Conservation (phyloP, 2,888 invertebrate species). For the Meteorus colon region DNA sequence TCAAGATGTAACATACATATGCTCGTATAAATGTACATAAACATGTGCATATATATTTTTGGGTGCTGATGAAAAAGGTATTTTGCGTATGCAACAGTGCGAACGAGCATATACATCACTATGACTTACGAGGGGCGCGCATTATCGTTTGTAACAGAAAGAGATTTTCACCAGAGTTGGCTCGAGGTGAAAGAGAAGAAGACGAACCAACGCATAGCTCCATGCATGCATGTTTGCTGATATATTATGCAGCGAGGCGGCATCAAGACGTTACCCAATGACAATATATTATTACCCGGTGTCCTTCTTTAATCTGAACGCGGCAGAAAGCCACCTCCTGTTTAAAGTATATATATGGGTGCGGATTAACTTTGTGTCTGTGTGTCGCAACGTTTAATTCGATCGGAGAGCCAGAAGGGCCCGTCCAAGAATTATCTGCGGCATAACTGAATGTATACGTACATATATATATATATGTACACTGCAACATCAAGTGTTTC, state of each 20-base stretch:
- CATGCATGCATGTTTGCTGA: slow-evolving; percentile 53
- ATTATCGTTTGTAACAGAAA: slow-evolving; percentile 59
- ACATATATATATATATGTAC: neutral
- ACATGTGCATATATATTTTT: slow-evolving; percentile 14
- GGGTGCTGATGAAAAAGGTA: slow-evolving; percentile 46
- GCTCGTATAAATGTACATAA: neutral
- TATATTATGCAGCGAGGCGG: slow-evolving; percentile 60
- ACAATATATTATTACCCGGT: slow-evolving; percentile 65
- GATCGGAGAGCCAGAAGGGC: slow-evolving; percentile 44
- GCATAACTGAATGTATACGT: neutral
- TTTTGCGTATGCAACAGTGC: slow-evolving; percentile 54
- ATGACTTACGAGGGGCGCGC: slow-evolving; percentile 66
- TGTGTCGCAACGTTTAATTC: slow-evolving; percentile 54
- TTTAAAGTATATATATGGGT: slow-evolving; percentile 48
- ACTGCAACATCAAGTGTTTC: too few relatives aligned
- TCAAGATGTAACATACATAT: neutral
- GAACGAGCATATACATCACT: slow-evolving; percentile 64
- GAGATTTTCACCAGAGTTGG: slow-evolving; percentile 25
- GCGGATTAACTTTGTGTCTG: slow-evolving; percentile 51
- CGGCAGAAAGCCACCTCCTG: slow-evolving; percentile 40
- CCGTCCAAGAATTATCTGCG: slow-evolving; percentile 36
- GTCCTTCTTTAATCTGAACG: slow-evolving; percentile 53
- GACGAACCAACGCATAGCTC: slow-evolving; percentile 27
- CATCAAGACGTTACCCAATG: slow-evolving; percentile 65
- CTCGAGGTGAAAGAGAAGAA: slow-evolving; percentile 39